Percentiles rank a stretch among this genome's conserved stretches.
These are phyloP conservation scores for Rutilus rutilus DNA, from an alignment of 2,113 vertebrate genomes.

Conservation along the genomic window DNA sequence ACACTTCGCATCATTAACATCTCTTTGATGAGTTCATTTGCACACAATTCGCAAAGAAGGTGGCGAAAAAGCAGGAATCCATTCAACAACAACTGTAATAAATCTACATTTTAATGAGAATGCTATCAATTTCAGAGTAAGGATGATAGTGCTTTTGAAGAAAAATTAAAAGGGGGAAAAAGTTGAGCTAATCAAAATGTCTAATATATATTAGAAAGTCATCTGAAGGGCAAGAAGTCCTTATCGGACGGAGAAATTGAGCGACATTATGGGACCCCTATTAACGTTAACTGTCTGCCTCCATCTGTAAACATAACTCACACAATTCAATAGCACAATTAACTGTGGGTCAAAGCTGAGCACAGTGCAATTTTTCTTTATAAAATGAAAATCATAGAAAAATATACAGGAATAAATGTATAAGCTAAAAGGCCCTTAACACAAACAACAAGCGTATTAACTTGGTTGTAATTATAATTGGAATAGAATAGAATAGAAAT, in stretches of 20 bases:
- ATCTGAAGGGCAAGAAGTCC: slow-evolving; percentile 33
- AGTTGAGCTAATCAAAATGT: background rate
- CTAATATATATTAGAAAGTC: slow-evolving; percentile 19
- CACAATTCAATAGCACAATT: background rate
- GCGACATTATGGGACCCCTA: background rate
- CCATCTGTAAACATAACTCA: slow-evolving; percentile 43
- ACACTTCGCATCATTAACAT: slow-evolving; percentile 17
- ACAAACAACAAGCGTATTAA: background rate
- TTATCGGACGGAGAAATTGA: background rate
- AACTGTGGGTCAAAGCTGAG: background rate
- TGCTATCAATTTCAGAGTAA: slow-evolving; percentile 15
- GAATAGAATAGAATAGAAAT: background rate
- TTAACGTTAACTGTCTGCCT: slow-evolving; percentile 28
- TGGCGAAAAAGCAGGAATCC: background rate
- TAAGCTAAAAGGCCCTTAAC: background rate
- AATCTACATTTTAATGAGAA: slow-evolving; percentile 43
- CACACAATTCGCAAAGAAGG: background rate
- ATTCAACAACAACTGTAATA: slow-evolving; percentile 46
- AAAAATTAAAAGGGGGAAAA: slow-evolving; percentile 20
- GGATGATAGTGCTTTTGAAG: slow-evolving; percentile 34
- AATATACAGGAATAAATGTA: background rate
- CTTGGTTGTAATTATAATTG: background rate
- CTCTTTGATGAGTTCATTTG: slow-evolving; percentile 11
- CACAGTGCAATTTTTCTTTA: background rate
- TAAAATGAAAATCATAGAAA: background rate